phyloP scores from a whole-genome alignment of 2,797 vertebrate genomes.

The Enteromius afrohamiltoni region DNA sequence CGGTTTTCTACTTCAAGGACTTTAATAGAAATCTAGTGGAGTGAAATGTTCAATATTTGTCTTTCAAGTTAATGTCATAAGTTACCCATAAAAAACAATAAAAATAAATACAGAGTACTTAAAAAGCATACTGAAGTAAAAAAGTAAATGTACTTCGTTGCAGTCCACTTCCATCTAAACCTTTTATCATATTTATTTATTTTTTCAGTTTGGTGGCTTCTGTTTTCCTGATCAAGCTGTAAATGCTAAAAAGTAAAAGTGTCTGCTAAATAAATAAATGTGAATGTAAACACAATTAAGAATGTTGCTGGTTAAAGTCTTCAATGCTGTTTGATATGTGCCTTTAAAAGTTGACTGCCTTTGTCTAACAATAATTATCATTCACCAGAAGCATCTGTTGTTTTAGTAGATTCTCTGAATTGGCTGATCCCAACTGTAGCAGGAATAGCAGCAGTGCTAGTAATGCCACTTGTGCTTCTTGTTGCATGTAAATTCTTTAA shows the following conservation, averaged over 20 bases:
- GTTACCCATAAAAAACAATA: no score
- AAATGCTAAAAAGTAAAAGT: no score
- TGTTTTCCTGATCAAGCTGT: neutral
- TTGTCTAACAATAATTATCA: neutral
- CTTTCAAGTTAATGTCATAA: no score
- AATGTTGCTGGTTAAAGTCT: neutral
- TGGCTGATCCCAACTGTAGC: slow-evolving; percentile 9
- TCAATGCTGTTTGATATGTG: neutral
- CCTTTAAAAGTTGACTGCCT: neutral
- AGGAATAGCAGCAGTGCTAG: neutral
- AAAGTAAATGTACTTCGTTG: no score
- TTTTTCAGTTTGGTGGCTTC: neutral
- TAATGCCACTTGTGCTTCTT: neutral
- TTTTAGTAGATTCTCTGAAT: neutral
- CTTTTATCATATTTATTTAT: no score
- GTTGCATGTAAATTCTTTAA: neutral
- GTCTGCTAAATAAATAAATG: neutral
- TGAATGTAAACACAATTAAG: neutral
- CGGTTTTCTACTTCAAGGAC: no score
- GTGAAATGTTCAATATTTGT: no score
- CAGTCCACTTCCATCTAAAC: no score
- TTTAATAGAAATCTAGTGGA: no score
- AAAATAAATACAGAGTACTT: no score
- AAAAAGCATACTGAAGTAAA: no score
- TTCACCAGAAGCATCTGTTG: neutral